Conservation (phyloP, 2,113 vertebrate species). For the Phalacrocorax pelagicus region DNA sequence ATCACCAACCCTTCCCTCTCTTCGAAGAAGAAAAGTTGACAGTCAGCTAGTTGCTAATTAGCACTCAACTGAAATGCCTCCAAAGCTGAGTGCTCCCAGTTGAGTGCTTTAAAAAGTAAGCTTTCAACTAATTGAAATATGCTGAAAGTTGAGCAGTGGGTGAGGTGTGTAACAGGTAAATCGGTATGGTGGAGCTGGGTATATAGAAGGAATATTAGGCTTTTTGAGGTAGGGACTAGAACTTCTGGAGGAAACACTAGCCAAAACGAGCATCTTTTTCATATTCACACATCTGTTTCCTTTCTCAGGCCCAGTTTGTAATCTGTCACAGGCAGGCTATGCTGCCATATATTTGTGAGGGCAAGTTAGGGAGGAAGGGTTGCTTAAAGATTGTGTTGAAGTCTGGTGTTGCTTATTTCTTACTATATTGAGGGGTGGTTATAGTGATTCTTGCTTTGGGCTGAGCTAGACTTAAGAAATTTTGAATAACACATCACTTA, state of each 20-base stretch:
- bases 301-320: neutral
- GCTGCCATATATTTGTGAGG: neutral
- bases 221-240: neutral
- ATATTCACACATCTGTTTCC: neutral
- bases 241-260: neutral
- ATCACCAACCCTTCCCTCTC: slow-evolving; percentile 47
- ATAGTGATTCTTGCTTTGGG: neutral
- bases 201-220: neutral
- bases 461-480: neutral
- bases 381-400: neutral
- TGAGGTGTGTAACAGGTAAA: slow-evolving; percentile 54
- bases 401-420: neutral
- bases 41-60: slow-evolving; percentile 76
- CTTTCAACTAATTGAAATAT: slow-evolving; percentile 69
- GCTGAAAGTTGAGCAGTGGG: slow-evolving; percentile 37
- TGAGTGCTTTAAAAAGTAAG: slow-evolving; percentile 71
- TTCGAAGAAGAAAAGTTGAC: slow-evolving; percentile 70
- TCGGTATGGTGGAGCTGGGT: neutral
- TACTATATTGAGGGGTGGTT: neutral
- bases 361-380: neutral
- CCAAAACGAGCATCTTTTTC: neutral
- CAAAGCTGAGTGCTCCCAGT: slow-evolving; percentile 68
- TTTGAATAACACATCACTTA: neutral
- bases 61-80: slow-evolving; percentile 70
- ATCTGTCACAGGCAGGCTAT: neutral